Base-by-base conservation (phyloP, 2,797 vertebrate species). In the Nyctalus aviator region DNA sequence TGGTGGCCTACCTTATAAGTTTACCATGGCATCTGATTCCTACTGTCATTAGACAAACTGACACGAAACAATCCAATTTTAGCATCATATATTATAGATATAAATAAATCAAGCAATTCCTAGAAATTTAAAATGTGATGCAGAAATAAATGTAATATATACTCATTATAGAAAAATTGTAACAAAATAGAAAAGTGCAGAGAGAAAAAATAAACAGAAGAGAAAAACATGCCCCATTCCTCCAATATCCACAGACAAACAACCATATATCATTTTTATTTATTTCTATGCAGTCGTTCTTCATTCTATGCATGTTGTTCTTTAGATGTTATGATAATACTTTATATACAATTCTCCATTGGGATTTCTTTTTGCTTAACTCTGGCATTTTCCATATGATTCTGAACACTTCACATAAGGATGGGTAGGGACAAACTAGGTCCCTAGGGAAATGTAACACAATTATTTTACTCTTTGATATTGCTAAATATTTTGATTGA, bases 51-150 rank as follows among this genome's bases (percentile, higher is more conserved):
- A 92, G 1, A 53, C 12, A 92, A 87, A 84, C 0, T 86, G 5
- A 78, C 41, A 87, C 2, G 86, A 37, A 20, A 92, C 46, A n/a
- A 57, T 35, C 14, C 15, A 77, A 48, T 71, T 86, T 95, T 91
- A 88, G 32, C 13, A 57, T 17, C n/a, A 12, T 37, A 12, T 37
- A 57, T 11, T 44, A 68, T 48, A 84, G 25, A 32, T 69, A 89
- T 44, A 4, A 15, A 53, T 72, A 84, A 72, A 46, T 14, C 15
- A 82, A 87, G 32, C 8, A 79, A 35, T 59, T 37, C 18, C 78
- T 95, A 41, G 44, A 94, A 97, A 90, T 35, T 76, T 27, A 89
- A 93, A 85, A 44, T 84, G 9, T 90, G 6, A 4, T 97, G 8
- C 23, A 88, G 12, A 93, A 88, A 84, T 77, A 84, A 35, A n/a